Conservation (phyloP, 2,113 vertebrate species). For the Daubentonia madagascariensis region DNA sequence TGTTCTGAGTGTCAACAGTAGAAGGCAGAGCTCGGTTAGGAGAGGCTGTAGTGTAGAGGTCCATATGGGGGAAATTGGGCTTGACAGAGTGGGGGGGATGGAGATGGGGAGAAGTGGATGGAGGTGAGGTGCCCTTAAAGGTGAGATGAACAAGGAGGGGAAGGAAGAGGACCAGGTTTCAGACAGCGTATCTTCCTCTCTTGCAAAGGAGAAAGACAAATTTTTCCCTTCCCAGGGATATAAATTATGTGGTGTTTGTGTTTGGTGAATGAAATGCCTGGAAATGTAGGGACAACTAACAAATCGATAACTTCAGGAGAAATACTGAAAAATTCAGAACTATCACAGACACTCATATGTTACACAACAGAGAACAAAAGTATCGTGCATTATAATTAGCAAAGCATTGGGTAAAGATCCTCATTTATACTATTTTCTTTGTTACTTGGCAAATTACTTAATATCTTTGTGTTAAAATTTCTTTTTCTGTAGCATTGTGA, state of each 20-base stretch:
- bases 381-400: background rate
- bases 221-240: background rate
- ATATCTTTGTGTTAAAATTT: background rate
- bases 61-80: background rate
- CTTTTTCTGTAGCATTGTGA: background rate
- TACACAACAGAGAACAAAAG: background rate
- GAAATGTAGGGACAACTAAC: background rate
- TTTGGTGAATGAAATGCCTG: background rate
- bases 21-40: background rate
- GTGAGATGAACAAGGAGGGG: background rate
- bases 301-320: background rate
- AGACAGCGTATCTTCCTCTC: background rate
- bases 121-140: background rate
- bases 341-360: background rate
- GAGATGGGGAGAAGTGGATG: background rate
- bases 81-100: background rate
- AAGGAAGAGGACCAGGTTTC: background rate
- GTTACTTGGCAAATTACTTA: background rate
- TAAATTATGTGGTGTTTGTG: background rate
- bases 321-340: background rate
- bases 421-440: background rate
- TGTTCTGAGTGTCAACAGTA: background rate
- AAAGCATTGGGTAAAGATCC: background rate
- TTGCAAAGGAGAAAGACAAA: background rate
- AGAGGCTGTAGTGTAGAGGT: background rate